phyloP scores from a whole-genome alignment of 2,113 vertebrate species.

The Embiotoca jacksoni region DNA sequence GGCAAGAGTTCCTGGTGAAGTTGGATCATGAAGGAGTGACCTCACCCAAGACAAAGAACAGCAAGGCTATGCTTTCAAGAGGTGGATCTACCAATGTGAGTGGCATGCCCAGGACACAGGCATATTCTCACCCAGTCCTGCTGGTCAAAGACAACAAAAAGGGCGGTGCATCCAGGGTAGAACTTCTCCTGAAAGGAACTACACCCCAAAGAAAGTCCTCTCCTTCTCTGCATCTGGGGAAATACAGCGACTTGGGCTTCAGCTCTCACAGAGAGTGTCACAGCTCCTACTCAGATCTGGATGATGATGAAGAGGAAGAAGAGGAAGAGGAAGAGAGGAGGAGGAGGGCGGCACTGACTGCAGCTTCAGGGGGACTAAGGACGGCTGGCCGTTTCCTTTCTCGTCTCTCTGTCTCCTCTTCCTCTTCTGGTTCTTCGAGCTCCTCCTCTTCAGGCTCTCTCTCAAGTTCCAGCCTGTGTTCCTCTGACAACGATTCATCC shows the following conservation, averaged over 20 bases:
- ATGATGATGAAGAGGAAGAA: constrained; percentile 85
- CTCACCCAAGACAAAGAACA: constrained; percentile 96
- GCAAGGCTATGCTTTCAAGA: constrained; percentile 89
- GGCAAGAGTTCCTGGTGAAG: constrained; percentile 92
- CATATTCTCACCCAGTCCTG: constrained; percentile 88
- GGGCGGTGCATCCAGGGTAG: constrained; percentile 85
- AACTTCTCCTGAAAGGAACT: constrained; percentile 88
- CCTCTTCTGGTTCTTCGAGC: constrained; percentile 95
- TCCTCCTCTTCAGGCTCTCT: constrained; percentile 94
- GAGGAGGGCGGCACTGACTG: constrained; percentile 68
- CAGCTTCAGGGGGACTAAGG: constrained; percentile 83
- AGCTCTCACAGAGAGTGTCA: constrained; percentile 94
- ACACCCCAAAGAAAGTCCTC: constrained; percentile 88
- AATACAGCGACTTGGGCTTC: constrained; percentile 86
- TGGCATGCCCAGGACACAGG: constrained; percentile 81
- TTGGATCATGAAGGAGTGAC: constrained; percentile 98
- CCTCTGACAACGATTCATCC: constrained; percentile 96
- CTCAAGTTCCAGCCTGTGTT: constrained; percentile 95
- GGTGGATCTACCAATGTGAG: constrained; percentile 78
- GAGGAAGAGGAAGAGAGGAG: constrained; percentile 84
- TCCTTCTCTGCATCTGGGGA: constrained; percentile 70
- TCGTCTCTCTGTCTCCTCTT: constrained; percentile 92
- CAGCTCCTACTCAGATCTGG: constrained; percentile 93
- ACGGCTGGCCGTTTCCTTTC: constrained; percentile 91
- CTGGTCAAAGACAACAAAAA: constrained; percentile 91